These are phyloP conservation scores for Zeus faber DNA, from an alignment of 2,113 vertebrate species.

Conservation along the genomic window DNA sequence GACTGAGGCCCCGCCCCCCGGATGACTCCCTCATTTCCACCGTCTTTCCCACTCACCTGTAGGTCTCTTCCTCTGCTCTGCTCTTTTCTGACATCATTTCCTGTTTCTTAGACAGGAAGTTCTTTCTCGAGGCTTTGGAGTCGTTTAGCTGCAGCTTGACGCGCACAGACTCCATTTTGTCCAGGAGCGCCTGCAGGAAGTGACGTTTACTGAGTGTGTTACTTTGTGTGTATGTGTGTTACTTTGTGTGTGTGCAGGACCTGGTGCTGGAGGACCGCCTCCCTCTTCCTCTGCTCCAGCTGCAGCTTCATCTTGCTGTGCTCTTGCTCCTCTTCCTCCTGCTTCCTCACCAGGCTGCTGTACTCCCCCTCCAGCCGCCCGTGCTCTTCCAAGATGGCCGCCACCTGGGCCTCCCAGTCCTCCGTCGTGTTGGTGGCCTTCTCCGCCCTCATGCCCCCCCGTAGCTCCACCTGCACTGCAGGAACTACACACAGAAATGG, in stretches of 20 bases:
- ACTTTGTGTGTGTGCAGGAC: not conserved
- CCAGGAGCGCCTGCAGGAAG: conserved; percentile 48
- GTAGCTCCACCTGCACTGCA: not conserved
- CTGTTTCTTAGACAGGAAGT: conserved; percentile 58
- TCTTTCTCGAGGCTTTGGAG: conserved; percentile 57
- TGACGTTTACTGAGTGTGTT: not conserved
- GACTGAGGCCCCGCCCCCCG: not conserved
- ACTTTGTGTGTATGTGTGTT: not conserved
- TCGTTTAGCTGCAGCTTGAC: conserved; percentile 68
- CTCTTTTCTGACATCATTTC: conserved; percentile 46
- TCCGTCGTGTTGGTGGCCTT: conserved; percentile 32
- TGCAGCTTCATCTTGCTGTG: conserved; percentile 15
- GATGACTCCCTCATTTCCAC: too few species aligned
- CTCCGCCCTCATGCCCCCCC: not conserved
- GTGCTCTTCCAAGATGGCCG: conserved; percentile 21
- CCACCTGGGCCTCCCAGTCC: conserved; percentile 51
- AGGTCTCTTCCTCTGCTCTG: conserved; percentile 47
- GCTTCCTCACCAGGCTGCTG: conserved; percentile 10
- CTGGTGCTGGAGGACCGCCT: conserved; percentile 40
- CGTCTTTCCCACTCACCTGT: conserved; percentile 29
- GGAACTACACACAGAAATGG: not conserved
- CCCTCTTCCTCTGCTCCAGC: conserved; percentile 50
- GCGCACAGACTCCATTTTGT: conserved; percentile 56
- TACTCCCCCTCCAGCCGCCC: conserved; percentile 14
- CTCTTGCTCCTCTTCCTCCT: conserved; percentile 30